Percentiles rank a stretch among this genome's conserved stretches.
Evolutionary conservation across 2,888 invertebrate genomes (phyloP).

Genomic region (Nemoura dubitans): DNA sequence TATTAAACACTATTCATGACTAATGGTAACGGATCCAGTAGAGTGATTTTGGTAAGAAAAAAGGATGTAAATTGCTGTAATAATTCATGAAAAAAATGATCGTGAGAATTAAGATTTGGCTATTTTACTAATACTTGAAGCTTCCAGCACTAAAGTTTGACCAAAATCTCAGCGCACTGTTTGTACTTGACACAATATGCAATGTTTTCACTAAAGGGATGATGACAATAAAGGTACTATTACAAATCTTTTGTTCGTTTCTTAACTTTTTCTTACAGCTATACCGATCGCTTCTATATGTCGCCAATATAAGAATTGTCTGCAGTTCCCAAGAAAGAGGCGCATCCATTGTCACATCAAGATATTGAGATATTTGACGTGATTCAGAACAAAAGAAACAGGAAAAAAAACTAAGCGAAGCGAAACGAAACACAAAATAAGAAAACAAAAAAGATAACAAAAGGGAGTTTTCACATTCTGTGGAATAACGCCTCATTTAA

Average conservation of each 20-base stretch:
- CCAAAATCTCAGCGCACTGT: constrained; percentile 44
- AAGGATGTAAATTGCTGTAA: background rate
- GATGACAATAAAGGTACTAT: constrained; percentile 46
- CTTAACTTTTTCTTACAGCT: background rate
- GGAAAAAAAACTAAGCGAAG: background rate
- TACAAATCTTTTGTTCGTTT: background rate
- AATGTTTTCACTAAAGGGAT: constrained; percentile 46
- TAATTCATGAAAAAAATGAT: background rate
- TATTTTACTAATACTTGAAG: constrained; percentile 39
- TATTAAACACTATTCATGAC: background rate
- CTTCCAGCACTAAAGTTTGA: constrained; percentile 42
- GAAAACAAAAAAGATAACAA: background rate
- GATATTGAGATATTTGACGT: too few relatives aligned
- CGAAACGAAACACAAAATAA: background rate
- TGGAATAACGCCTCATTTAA: background rate
- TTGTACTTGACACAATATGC: constrained; percentile 41
- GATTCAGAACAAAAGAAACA: background rate
- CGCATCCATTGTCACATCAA: too few relatives aligned
- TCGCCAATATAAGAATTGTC: too few relatives aligned
- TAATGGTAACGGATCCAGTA: background rate
- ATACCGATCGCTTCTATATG: background rate
- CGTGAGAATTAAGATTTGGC: background rate
- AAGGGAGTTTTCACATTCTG: background rate
- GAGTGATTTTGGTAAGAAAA: constrained; percentile 40
- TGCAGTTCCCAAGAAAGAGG: too few relatives aligned